phyloP scores from a whole-genome alignment of 2,113 vertebrate genomes.

The Herpailurus yagouaroundi region DNA sequence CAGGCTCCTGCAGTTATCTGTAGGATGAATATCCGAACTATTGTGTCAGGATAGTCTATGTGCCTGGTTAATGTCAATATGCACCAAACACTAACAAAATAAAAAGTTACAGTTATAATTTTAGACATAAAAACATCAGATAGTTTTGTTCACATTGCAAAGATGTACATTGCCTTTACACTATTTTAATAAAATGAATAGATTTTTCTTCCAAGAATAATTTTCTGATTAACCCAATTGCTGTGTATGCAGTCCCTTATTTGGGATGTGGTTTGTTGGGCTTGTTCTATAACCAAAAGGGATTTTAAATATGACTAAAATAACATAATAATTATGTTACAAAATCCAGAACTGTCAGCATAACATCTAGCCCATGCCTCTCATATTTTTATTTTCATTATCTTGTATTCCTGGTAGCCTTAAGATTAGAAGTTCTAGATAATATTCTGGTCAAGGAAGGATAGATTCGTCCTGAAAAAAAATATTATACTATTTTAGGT shows the following conservation, averaged over 20 bases:
- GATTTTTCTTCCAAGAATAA: background rate
- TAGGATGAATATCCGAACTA: constrained; percentile 55
- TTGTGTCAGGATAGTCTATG: constrained; percentile 42
- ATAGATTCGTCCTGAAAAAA: background rate
- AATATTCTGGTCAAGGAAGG: background rate
- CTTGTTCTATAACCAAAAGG: background rate
- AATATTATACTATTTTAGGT: background rate
- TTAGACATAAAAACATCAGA: constrained; percentile 31
- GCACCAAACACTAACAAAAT: constrained; percentile 67
- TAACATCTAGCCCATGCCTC: background rate
- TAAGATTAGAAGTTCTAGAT: background rate
- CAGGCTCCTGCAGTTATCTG: background rate
- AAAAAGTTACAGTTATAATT: constrained; percentile 56
- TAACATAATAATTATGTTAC: background rate
- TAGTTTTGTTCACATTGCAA: constrained; percentile 52
- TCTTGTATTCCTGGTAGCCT: background rate
- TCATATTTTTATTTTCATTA: background rate
- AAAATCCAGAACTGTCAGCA: background rate
- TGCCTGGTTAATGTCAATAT: constrained; percentile 1
- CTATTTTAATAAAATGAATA: constrained; percentile 8
- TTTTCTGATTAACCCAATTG: background rate
- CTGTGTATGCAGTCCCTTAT: background rate
- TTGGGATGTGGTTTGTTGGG: background rate
- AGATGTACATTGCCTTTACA: constrained; percentile 17
- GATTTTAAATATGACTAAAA: background rate